Evolutionary conservation across 2,888 invertebrate species (phyloP), one percentile per base, ranked within the genome.

Genomic region (Leptothorax acervorum): DNA sequence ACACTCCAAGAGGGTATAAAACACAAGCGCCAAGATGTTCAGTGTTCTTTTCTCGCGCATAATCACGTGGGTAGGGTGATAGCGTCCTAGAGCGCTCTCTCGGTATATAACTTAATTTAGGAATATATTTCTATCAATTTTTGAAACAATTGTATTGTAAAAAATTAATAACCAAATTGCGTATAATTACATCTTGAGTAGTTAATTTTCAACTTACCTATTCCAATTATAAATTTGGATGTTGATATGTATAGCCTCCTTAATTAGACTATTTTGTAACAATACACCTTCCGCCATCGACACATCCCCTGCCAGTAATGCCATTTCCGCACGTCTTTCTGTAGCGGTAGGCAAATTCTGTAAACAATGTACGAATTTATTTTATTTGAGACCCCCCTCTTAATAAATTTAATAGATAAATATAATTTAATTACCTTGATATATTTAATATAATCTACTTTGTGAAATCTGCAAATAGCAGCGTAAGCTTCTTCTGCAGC

Each of bases 401-500:
- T 42, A 60, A 48, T 42, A 60, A 48, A n/a, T 23, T 23, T 23
- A 23, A 65, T 51, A 39, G 23, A 39, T 23, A 11, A 18, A 18
- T 63, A 45, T 63, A 45, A 28, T 60, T 45, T 48, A 11, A 18
- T 92, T 95, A 97, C 97, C 95, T 97, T 97, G 55, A 98, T 96
- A 92, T 98, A 96, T 92, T 97, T 97, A 90, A 98, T 96, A 92
- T 98, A 98, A 92, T 97, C 96, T 1, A 98, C 98, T 96, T 98
- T 98, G 92, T 98, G 97, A 83, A 96, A 97, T 95, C 98, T 97
- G 91, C 97, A 96, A n/a, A 99, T 97, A 12, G 98, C 97, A 11
- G 99, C 98, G 94, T 98, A 99, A 0, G 99, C 98, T 93, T 99
- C 98, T 95, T 99, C 99, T 23, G 99, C 99, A 8, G 98, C 97